Conservation (phyloP, 1,140 invertebrate genomes). For the Sinella curviseta region DNA sequence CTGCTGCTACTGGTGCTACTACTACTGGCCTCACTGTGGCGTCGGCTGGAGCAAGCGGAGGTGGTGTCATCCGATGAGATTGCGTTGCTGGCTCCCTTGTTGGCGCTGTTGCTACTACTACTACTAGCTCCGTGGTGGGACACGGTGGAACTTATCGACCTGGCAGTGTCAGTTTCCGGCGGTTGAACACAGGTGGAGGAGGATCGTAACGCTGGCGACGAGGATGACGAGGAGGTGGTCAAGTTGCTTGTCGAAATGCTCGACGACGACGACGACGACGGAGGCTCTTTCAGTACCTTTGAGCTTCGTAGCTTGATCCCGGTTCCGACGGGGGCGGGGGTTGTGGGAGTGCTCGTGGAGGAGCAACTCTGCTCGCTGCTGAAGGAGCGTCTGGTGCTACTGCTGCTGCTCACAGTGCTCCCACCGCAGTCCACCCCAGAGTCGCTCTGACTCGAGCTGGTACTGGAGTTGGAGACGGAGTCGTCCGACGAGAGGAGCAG, state of each 20-base stretch:
- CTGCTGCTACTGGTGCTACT: background rate
- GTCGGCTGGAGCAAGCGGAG: background rate
- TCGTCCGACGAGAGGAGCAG: conserved; percentile 34
- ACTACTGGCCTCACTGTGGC: background rate
- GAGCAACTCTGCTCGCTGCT: background rate
- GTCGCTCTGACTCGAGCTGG: conserved; percentile 44
- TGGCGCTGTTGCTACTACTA: background rate
- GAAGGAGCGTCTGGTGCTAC: conserved; percentile 10
- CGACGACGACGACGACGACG: background rate
- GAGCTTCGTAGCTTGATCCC: conserved; percentile 45
- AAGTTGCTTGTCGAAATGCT: background rate
- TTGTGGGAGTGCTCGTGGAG: background rate
- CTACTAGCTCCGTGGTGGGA: background rate
- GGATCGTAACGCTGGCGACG: background rate
- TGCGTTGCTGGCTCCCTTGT: background rate
- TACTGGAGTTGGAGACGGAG: conserved; percentile 46
- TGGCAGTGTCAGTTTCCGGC: background rate
- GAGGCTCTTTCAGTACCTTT: conserved; percentile 38
- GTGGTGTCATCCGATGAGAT: background rate
- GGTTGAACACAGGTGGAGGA: background rate
- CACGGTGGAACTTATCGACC: no score
- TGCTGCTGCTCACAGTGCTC: conserved; percentile 39
- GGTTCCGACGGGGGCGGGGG: background rate
- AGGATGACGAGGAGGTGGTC: background rate
- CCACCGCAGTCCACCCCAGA: conserved; percentile 47